phyloP scores from a whole-genome alignment of 1,140 invertebrate genomes.

The Drosophila kanapiae region DNA sequence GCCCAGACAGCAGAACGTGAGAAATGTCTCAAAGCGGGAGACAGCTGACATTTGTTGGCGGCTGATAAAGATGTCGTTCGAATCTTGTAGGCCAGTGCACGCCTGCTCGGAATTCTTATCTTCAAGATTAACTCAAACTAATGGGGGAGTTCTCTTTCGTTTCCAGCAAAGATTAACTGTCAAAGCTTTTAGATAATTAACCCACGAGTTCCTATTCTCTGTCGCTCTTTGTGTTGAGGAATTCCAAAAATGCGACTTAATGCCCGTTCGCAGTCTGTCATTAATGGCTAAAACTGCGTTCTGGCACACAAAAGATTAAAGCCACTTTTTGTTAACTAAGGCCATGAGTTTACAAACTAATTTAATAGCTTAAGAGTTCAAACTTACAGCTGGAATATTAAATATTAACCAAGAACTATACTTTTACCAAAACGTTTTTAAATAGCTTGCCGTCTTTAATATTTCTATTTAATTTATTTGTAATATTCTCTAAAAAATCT shows the following conservation, averaged over 20 bases:
- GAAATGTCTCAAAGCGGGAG: constrained; percentile 42
- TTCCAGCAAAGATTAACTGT: neutral
- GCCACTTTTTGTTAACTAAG: neutral
- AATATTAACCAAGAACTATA: neutral
- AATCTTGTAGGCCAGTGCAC: constrained; percentile 45
- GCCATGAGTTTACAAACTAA: neutral
- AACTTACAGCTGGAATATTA: accelerated
- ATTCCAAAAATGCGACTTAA: constrained; percentile 2
- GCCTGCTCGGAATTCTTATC: constrained; percentile 56
- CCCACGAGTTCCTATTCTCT: constrained; percentile 4
- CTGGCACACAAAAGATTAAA: neutral
- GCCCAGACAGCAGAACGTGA: constrained; percentile 71
- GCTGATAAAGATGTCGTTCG: constrained; percentile 56
- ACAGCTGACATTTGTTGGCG: constrained; percentile 24
- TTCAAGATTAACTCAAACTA: constrained; percentile 22
- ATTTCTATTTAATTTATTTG: neutral
- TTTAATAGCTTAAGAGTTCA: too few species aligned
- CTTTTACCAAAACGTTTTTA: neutral
- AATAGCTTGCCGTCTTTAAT: neutral
- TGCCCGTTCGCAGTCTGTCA: neutral
- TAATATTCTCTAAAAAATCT: neutral
- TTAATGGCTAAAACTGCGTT: neutral
- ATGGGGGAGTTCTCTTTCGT: constrained; percentile 8
- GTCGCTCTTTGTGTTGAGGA: constrained; percentile 1
- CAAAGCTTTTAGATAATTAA: constrained; percentile 8